Percentiles rank a stretch among this genome's conserved stretches.
Evolutionary conservation across 2,113 vertebrate genomes (phyloP).

Genomic region (Plotosus lineatus): DNA sequence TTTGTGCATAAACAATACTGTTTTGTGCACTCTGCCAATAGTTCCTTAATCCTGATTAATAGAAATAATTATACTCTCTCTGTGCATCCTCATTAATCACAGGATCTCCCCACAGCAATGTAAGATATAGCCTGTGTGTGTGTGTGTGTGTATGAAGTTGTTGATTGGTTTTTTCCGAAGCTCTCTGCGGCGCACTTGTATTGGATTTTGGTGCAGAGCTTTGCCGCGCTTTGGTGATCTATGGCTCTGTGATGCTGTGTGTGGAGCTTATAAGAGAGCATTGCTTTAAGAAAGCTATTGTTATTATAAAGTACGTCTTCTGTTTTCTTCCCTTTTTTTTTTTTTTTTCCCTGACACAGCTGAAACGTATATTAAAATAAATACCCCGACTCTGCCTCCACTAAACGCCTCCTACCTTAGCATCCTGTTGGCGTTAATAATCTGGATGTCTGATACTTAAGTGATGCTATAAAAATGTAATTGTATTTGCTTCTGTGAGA

Average conservation of each 20-base stretch:
- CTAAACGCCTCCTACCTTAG: no score
- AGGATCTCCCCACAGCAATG: neutral
- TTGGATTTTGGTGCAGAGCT: constrained; percentile 21
- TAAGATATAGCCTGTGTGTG: constrained; percentile 10
- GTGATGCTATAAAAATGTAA: neutral
- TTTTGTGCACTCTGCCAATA: constrained; percentile 20
- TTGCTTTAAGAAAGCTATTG: constrained; percentile 8
- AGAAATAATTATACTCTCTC: constrained; percentile 10
- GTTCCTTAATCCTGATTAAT: constrained; percentile 38
- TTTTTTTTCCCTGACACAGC: neutral
- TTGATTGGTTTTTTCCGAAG: constrained; percentile 22
- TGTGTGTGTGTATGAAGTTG: neutral
- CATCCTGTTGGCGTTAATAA: neutral
- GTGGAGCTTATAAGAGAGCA: constrained; percentile 21
- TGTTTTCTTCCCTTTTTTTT: neutral
- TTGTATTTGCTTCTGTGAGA: neutral
- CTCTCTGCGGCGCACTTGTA: constrained; percentile 25
- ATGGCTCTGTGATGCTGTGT: constrained; percentile 24
- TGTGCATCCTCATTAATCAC: neutral
- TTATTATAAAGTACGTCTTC: neutral
- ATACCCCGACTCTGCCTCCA: neutral
- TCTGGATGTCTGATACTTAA: neutral
- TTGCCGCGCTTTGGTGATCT: constrained; percentile 29
- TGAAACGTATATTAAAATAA: neutral
- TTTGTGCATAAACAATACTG: neutral